phyloP scores from a whole-genome alignment of 2,888 invertebrate genomes.

The Orthonevra nobilis region DNA sequence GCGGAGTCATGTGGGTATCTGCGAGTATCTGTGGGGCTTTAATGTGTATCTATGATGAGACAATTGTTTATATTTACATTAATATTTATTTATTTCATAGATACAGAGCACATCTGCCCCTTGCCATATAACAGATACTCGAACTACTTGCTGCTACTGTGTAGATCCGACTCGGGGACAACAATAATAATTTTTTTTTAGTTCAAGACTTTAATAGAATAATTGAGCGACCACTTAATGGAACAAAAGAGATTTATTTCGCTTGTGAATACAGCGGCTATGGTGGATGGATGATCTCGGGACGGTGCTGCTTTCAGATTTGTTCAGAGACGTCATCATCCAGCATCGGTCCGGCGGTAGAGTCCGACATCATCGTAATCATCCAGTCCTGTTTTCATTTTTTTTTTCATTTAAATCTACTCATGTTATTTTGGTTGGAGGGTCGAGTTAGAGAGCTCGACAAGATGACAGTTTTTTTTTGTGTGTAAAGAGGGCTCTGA shows the following conservation, averaged over 20 bases:
- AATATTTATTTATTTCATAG: conserved; percentile 55
- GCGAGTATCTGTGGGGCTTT: background rate
- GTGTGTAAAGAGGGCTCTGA: conserved; percentile 63
- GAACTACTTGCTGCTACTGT: background rate
- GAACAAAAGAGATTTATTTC: conserved; percentile 69
- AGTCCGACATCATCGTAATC: conserved; percentile 34
- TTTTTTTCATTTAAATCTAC: conserved; percentile 50
- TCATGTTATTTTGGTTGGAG: too few species aligned
- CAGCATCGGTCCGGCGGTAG: conserved; percentile 17
- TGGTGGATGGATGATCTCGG: conserved; percentile 65
- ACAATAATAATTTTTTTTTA: conserved; percentile 57
- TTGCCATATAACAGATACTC: conserved; percentile 5
- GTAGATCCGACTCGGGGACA: conserved; percentile 11
- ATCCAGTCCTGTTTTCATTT: conserved; percentile 28
- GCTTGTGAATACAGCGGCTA: conserved; percentile 38
- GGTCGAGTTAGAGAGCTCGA: conserved; percentile 53
- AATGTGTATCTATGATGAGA: conserved; percentile 61
- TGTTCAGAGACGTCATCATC: conserved; percentile 34
- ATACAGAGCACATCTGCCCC: conserved; percentile 37
- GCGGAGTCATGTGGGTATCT: conserved; percentile 53
- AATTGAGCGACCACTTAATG: conserved; percentile 69
- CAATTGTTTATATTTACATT: conserved; percentile 60
- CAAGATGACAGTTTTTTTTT: conserved; percentile 57
- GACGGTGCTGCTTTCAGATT: conserved; percentile 49
- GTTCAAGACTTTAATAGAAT: conserved; percentile 70